A percentile compares a stretch with the other conserved stretches of the same genome.
phyloP scores from a whole-genome alignment of 64 coral and sea anemone genomes.

The Acropora tenuis region DNA sequence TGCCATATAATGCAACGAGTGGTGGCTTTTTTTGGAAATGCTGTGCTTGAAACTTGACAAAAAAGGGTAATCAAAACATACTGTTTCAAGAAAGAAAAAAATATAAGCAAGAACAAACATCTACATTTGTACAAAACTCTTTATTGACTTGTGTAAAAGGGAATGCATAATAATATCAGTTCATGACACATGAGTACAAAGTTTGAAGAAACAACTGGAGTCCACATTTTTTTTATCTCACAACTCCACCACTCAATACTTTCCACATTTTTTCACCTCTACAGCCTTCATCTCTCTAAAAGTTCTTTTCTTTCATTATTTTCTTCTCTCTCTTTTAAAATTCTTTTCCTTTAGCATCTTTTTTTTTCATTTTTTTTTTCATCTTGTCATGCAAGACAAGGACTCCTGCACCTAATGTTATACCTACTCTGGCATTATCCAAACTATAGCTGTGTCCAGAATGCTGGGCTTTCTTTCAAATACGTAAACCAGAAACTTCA shows the following conservation, averaged over 20 bases:
- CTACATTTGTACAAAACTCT: constrained; percentile 33
- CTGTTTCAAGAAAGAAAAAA: too few species aligned
- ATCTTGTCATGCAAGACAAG: background rate
- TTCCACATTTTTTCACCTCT: background rate
- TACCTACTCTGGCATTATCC: constrained; percentile 46
- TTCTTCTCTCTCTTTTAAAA: constrained; percentile 49
- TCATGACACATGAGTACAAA: background rate
- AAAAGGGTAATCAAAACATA: too few species aligned
- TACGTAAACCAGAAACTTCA: constrained; percentile 8
- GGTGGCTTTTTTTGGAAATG: too few species aligned
- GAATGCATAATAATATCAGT: background rate
- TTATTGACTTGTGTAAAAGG: constrained; percentile 11
- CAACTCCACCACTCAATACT: background rate
- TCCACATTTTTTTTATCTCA: background rate
- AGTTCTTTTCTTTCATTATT: constrained; percentile 26
- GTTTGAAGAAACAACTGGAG: background rate
- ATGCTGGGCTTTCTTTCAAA: background rate
- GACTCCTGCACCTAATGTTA: constrained; percentile 1
- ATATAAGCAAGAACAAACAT: background rate
- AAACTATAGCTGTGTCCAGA: background rate
- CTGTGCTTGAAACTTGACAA: too few species aligned
- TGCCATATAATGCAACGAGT: too few species aligned
- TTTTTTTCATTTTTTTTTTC: constrained; percentile 52
- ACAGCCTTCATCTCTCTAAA: constrained; percentile 8
- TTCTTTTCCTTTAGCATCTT: constrained; percentile 22